These are phyloP conservation scores for Andrena chrysosceles DNA, from an alignment of 2,888 invertebrate genomes.

Conservation along the genomic window DNA sequence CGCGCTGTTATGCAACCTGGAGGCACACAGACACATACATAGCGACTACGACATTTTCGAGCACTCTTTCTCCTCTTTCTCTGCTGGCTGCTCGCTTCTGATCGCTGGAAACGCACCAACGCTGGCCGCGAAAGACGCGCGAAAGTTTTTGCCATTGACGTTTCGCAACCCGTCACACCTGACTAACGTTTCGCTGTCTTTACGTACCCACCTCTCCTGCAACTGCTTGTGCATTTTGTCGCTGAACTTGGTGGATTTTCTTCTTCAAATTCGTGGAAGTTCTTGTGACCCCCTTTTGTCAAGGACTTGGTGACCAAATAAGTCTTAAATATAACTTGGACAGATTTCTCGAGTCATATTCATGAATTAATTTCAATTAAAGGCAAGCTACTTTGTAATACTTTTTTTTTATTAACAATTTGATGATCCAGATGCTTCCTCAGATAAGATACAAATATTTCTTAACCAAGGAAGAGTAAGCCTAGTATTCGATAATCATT, in stretches of 20 bases:
- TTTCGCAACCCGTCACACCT: constrained; percentile 28
- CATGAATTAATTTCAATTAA: not conserved
- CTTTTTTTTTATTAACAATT: no score
- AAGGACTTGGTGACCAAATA: not conserved
- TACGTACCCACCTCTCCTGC: not conserved
- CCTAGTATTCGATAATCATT: no score
- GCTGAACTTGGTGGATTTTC: not conserved
- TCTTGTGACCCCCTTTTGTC: not conserved
- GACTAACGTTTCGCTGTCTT: constrained; percentile 16
- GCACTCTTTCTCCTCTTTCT: constrained; percentile 32
- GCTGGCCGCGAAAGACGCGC: constrained; percentile 12
- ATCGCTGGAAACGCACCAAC: constrained; percentile 30
- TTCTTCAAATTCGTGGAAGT: not conserved
- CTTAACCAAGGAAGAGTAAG: no score
- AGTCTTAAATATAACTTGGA: not conserved
- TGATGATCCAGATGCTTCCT: no score
- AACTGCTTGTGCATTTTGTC: not conserved
- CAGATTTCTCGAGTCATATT: not conserved
- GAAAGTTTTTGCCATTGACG: constrained; percentile 19
- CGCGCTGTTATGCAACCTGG: constrained; percentile 64
- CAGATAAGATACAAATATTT: no score
- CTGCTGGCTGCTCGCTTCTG: constrained; percentile 14
- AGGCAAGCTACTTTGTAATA: no score
- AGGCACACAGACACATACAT: constrained; percentile 4
- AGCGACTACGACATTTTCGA: constrained; percentile 73